Base-by-base conservation (phyloP, 2,888 invertebrate genomes). In the Agrypnus murinus region DNA sequence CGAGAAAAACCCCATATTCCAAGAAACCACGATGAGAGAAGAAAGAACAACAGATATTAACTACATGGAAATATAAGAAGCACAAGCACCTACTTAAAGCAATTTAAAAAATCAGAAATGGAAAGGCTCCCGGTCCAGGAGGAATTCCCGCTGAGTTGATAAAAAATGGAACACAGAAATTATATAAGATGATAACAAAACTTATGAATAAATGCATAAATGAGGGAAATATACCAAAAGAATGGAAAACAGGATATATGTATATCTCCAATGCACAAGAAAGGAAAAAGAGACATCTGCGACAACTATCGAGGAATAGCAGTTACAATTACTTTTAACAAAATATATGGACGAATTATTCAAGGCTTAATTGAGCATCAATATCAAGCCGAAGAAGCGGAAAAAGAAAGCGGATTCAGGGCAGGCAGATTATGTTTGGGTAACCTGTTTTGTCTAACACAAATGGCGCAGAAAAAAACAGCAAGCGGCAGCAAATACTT, bases 91-190 rank as follows among this genome's bases (percentile, higher is more conserved):
- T n/a, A n/a, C n/a, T n/a, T n/a, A n/a, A n/a, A n/a, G n/a, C n/a
- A n/a, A n/a, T n/a, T n/a, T n/a, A n/a, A n/a, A n/a, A 45, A 15
- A 45, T 45, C 4, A 45, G 15, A 12, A 45, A 45, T 45, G 45
- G 5, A 15, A 45, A 45, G 15, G 14, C 14, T 45, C 45, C 15
- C 12, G 45, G 15, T 4, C 45, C 14, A 9, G 14, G 45, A 15
- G 45, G 45, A 45, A 45, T 45, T 4, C 45, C 15, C 4, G 15
- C 6, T 9, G 15, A 45, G 9, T 15, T 45, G 9, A 4, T 7
- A 15, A 45, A 45, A 15, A 9, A 15, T 12, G 45, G 45, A 45
- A 45, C 45, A 45, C 45, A 14, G 9, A 45, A 45, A 45, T 9
- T 45, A 45, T 15, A 45, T 9, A 45, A n/a, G 15, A 6, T 45